Conservation (phyloP, 2,113 vertebrate genomes). For the Hyaena hyaena region DNA sequence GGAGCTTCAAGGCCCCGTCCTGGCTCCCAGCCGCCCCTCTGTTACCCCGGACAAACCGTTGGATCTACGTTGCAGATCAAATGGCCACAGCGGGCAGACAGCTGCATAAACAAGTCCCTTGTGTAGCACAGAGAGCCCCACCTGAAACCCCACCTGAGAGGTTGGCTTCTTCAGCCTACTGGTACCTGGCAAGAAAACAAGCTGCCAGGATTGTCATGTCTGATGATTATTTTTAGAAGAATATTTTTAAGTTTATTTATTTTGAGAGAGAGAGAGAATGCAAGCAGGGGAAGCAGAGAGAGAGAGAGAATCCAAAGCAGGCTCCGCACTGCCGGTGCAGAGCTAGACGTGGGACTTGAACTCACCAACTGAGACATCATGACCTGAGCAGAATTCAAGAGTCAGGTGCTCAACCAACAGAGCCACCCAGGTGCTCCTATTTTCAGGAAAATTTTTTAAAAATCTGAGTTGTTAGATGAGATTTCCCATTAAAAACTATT, state of each 20-base stretch:
- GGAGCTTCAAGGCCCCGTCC: neutral
- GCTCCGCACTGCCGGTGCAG: too few relatives aligned
- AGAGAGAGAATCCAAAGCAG: too few relatives aligned
- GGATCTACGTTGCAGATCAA: neutral
- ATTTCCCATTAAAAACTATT: neutral
- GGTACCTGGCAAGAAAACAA: neutral
- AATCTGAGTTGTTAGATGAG: neutral
- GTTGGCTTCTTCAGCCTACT: neutral
- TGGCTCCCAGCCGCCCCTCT: neutral
- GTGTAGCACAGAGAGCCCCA: neutral
- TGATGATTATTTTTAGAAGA: neutral
- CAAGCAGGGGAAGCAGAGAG: too few relatives aligned
- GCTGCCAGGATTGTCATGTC: too few relatives aligned
- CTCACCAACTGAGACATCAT: too few relatives aligned
- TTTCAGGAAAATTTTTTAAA: neutral
- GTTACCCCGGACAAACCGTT: neutral
- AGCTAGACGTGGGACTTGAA: too few relatives aligned
- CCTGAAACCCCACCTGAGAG: neutral
- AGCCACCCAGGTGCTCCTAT: too few relatives aligned
- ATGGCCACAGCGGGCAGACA: neutral
- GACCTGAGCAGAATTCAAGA: too few relatives aligned
- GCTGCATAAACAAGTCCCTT: neutral
- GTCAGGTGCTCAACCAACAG: too few relatives aligned
- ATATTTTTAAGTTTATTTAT: neutral
- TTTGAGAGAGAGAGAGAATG: too few relatives aligned